Evolutionary conservation across 2,113 vertebrate genomes (phyloP).

Genomic region (Myanophis thanlyinensis): DNA sequence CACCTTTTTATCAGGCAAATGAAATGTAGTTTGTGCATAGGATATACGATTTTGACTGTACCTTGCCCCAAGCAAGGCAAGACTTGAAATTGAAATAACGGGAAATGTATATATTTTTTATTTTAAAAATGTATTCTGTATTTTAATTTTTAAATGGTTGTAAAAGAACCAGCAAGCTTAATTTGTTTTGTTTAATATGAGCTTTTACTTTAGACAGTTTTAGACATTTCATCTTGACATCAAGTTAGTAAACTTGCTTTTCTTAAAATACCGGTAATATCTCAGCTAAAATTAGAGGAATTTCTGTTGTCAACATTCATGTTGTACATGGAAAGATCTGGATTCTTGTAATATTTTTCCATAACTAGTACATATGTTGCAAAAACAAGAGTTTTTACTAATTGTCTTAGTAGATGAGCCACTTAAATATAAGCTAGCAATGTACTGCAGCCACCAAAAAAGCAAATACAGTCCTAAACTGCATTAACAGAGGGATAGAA

Average conservation of each 20-base stretch:
- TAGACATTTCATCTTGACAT: slow-evolving; percentile 26
- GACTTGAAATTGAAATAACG: background rate
- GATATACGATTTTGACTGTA: background rate
- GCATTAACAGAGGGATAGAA: too few species aligned
- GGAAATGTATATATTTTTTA: background rate
- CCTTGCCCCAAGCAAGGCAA: background rate
- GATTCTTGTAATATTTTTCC: background rate
- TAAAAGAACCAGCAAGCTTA: background rate
- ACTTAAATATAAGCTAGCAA: too few species aligned
- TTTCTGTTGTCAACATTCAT: background rate
- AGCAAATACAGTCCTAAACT: too few species aligned
- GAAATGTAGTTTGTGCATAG: background rate
- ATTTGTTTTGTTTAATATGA: background rate
- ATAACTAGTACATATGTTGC: background rate
- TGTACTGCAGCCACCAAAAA: too few species aligned
- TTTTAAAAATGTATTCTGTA: too few species aligned
- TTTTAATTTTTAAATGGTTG: background rate
- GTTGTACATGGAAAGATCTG: background rate
- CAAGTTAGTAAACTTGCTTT: background rate
- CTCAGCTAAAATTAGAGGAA: slow-evolving; percentile 7
- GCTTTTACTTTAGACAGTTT: background rate
- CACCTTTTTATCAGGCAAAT: too few species aligned
- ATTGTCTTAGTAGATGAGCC: too few species aligned
- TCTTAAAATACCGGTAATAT: background rate
- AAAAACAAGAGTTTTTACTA: background rate